A percentile compares a stretch with the other conserved stretches of the same genome.
Conservation (phyloP, 2,797 vertebrate species). For the Etheostoma nigrum region DNA sequence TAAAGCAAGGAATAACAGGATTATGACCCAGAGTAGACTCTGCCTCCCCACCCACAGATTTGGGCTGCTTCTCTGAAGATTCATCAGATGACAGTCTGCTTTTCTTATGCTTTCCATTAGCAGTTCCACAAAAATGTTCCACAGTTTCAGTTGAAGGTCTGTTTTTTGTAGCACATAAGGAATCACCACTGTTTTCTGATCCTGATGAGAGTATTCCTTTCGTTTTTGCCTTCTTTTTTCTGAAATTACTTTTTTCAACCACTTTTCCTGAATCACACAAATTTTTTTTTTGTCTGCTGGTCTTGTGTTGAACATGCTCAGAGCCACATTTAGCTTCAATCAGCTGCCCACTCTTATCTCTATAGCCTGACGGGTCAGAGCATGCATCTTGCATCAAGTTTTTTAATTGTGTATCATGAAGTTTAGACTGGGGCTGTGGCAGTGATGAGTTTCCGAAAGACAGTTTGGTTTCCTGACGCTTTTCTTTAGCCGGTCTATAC, state of each 20-base stretch:
- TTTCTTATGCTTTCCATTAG: neutral
- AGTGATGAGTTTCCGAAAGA: neutral
- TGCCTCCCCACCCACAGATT: neutral
- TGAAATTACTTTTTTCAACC: no score
- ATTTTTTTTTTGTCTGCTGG: neutral
- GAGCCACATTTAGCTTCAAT: neutral
- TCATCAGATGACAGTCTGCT: neutral
- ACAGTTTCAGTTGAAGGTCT: neutral
- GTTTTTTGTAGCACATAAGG: neutral
- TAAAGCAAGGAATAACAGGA: neutral
- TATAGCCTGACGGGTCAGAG: neutral
- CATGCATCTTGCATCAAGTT: no score
- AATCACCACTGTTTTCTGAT: neutral
- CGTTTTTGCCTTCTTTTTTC: neutral
- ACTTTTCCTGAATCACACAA: neutral
- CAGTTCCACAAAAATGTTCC: neutral
- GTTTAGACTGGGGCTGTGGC: neutral
- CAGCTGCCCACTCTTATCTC: neutral
- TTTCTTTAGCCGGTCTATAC: neutral
- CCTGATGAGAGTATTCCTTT: neutral
- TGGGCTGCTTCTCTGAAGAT: neutral
- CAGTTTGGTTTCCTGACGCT: neutral
- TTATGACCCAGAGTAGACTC: rapidly evolving
- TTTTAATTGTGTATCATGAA: neutral
- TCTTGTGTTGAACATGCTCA: neutral